A percentile compares a stretch with the other conserved stretches of the same genome.
These are phyloP conservation scores for Urocitellus parryii DNA, from an alignment of 2,113 vertebrate genomes.

Conservation along the genomic window DNA sequence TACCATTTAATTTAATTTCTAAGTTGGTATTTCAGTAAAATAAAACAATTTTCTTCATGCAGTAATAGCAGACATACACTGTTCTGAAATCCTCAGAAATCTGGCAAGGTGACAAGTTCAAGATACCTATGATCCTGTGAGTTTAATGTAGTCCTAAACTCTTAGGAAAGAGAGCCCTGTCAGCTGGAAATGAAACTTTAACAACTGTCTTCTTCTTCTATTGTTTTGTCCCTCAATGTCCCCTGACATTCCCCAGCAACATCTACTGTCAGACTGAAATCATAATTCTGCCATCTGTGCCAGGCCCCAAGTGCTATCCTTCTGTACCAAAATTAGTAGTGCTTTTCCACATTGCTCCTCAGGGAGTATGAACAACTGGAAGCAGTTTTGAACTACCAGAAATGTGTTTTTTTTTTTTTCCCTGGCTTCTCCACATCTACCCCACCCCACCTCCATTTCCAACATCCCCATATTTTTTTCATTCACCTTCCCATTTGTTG, in stretches of 20 bases:
- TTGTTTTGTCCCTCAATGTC: constrained; percentile 72
- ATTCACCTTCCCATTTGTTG: not conserved
- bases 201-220: constrained; percentile 72
- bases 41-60: constrained; percentile 76
- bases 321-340: constrained; percentile 79
- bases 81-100: constrained; percentile 82
- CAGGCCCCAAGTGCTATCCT: constrained; percentile 80
- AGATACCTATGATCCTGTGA: constrained; percentile 74
- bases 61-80: constrained; percentile 81
- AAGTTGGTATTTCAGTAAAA: constrained; percentile 49
- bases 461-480: not conserved
- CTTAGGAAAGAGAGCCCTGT: constrained; percentile 83
- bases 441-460: not conserved
- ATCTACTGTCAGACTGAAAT: constrained; percentile 75
- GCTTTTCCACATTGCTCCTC: constrained; percentile 81
- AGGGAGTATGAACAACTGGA: constrained; percentile 81
- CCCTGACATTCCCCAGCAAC: constrained; percentile 77
- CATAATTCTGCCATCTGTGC: constrained; percentile 82
- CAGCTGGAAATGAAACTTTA: constrained; percentile 79
- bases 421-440: not conserved
- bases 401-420: constrained; percentile 69
- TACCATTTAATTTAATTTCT: constrained; percentile 59
- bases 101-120: constrained; percentile 81
- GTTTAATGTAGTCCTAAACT: constrained; percentile 73
- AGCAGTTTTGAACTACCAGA: constrained; percentile 79